A percentile compares a stretch with the other conserved stretches of the same genome.
These are phyloP conservation scores for Pectinophora gossypiella DNA, from an alignment of 1,140 invertebrate species.

Conservation along the genomic window DNA sequence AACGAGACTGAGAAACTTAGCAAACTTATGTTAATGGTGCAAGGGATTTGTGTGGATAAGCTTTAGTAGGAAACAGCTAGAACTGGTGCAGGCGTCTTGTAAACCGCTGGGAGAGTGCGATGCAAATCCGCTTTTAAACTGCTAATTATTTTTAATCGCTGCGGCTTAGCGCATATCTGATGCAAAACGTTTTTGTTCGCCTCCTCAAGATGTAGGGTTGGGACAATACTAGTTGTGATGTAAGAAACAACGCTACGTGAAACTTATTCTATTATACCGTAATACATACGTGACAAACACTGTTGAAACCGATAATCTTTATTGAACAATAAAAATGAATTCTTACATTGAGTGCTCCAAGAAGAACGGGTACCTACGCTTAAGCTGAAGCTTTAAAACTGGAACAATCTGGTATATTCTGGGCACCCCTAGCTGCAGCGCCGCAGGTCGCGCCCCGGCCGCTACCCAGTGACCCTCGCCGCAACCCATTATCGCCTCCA, in stretches of 20 bases:
- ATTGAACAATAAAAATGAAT: no score
- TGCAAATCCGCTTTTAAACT: constrained; percentile 32
- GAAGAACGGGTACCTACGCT: no score
- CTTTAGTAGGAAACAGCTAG: not conserved
- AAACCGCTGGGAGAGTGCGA: constrained; percentile 3
- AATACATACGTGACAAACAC: no score
- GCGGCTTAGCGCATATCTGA: constrained; percentile 24
- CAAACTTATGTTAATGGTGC: constrained; percentile 2
- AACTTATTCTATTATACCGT: no score
- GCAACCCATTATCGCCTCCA: constrained; percentile 28
- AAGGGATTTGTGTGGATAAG: not conserved
- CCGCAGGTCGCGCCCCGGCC: not conserved
- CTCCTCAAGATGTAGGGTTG: no score
- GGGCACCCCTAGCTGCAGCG: no score
- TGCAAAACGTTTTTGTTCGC: constrained; percentile 26
- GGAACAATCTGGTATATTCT: no score
- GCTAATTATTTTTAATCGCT: constrained; percentile 61
- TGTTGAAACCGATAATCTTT: no score
- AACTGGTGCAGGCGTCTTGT: not conserved
- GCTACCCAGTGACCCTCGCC: constrained; percentile 15
- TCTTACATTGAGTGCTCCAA: no score
- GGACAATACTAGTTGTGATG: no score
- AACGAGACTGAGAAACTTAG: not conserved
- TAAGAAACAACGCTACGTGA: no score
- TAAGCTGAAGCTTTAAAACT: no score